A percentile compares a stretch with the other conserved stretches of the same genome.
These are phyloP conservation scores for Drosophila erecta DNA, from an alignment of 1,140 invertebrate genomes.

Conservation along the genomic window DNA sequence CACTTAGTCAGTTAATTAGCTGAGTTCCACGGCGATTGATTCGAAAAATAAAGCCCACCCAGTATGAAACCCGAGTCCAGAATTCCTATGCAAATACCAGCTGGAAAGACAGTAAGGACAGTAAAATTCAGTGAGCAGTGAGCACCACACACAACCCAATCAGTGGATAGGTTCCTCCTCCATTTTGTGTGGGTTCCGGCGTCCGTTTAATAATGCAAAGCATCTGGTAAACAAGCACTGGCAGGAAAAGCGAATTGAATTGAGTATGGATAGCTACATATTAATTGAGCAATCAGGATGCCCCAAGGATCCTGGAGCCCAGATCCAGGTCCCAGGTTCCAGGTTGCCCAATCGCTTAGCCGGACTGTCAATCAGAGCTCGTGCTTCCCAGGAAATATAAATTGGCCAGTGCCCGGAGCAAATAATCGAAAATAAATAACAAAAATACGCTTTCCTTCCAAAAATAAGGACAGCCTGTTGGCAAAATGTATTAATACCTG, in stretches of 20 bases:
- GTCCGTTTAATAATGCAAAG: constrained; percentile 24
- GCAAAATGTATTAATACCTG: constrained; percentile 41
- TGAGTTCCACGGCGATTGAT: constrained; percentile 29
- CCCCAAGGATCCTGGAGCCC: background rate
- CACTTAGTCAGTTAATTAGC: constrained; percentile 50
- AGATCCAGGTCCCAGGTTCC: background rate
- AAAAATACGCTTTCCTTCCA: background rate
- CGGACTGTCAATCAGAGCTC: constrained; percentile 23
- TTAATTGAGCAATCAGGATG: constrained; percentile 47
- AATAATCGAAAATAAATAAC: too few relatives aligned
- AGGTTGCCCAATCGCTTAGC: constrained; percentile 2
- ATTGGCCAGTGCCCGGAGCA: background rate
- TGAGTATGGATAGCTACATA: constrained; percentile 12
- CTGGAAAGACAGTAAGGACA: background rate
- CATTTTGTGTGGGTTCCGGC: background rate
- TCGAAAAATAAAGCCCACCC: background rate
- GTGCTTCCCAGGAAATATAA: constrained; percentile 16
- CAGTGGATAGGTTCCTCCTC: constrained; percentile 1
- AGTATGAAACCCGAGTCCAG: too few relatives aligned
- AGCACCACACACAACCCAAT: background rate
- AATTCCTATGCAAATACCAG: constrained; percentile 39
- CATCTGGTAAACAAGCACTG: background rate
- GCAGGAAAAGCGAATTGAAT: background rate
- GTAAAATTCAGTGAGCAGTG: too few relatives aligned
- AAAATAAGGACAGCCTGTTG: constrained; percentile 31